phyloP scores from a whole-genome alignment of 2,888 invertebrate species.

The Magallana nippona region DNA sequence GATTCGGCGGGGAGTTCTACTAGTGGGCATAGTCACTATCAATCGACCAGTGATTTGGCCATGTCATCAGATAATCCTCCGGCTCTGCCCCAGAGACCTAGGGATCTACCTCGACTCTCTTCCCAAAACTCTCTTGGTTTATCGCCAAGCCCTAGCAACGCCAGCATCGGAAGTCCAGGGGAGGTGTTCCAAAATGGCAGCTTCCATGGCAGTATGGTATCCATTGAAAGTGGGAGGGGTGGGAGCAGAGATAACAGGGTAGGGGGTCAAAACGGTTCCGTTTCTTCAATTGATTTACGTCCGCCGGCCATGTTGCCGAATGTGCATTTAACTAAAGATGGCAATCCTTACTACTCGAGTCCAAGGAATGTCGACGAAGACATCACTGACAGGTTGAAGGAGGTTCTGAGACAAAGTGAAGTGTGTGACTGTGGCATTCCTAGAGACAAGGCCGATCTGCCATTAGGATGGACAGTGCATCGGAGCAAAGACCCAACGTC shows the following conservation, averaged over 20 bases:
- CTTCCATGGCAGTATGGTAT: neutral
- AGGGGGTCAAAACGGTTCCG: neutral
- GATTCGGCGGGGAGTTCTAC: conserved; percentile 34
- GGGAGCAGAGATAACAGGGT: neutral
- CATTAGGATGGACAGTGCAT: conserved; percentile 69
- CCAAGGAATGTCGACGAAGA: conserved; percentile 62
- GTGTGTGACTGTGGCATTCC: conserved; percentile 71
- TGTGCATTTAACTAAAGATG: conserved; percentile 47
- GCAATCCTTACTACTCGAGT: conserved; percentile 60
- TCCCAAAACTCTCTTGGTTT: conserved; percentile 17
- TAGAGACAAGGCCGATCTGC: conserved; percentile 63
- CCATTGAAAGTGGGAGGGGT: neutral
- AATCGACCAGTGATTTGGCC: neutral
- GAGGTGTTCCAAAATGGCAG: neutral
- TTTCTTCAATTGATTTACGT: conserved; percentile 40
- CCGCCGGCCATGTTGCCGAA: conserved; percentile 58
- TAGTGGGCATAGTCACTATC: conserved; percentile 33
- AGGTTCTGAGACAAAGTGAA: conserved; percentile 63
- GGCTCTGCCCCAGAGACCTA: conserved; percentile 45
- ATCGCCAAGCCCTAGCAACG: neutral
- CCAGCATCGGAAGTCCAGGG: conserved; percentile 6
- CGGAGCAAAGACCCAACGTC: conserved; percentile 64
- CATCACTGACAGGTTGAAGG: conserved; percentile 61
- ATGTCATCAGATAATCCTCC: conserved; percentile 38
- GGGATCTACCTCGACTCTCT: conserved; percentile 28